Base-by-base conservation (phyloP, 2,888 invertebrate species). In the Leptinotarsa haldemani region DNA sequence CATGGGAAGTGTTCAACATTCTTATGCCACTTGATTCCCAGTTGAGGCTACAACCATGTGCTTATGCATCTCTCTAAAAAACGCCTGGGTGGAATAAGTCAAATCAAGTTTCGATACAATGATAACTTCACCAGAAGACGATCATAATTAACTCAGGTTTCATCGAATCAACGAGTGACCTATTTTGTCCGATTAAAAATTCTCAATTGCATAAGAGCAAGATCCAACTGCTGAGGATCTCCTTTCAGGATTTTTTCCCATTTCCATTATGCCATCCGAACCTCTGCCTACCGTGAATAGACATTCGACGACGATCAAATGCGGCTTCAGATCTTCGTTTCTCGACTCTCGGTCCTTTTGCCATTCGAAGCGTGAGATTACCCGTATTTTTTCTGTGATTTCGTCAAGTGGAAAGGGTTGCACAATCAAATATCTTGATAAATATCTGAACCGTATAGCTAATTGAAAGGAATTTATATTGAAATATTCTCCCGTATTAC, bases 401-500 rank as follows among this genome's bases (percentile, higher is more conserved):
- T 72, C 46, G 70, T 75, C 68, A 71, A 74, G 78, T 73, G 74
- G 70, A 78, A 77, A 77, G 78, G 76, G 76, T 76, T 75, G 76
- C 53, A 65, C 74, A 78, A 75, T 77, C 76, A 75, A 77, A 78
- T 70, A 78, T 77, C 74, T 78, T 77, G 71, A 79, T 77, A 77
- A 83, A 84, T 84, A 83, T 82, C 80, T 82, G 81, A 84, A 83
- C 80, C 83, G 83, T 83, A 83, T 82, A 82, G 83, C 83, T 83
- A 84, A 84, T 84, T 83, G 83, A 79, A 81, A 81, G 85, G 85
- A 86, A 86, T 86, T 85, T 84, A 85, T 86, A 86, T 86, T 85
- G 86, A 84, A 86, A 85, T 85, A 85, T 86, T 81, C 82, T 79
- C 73, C 78, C 76, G 80, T 81, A 81, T 83, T 83, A 83, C 84